Conservation (phyloP, 2,888 invertebrate genomes). For the Rugalucina vietnamica region DNA sequence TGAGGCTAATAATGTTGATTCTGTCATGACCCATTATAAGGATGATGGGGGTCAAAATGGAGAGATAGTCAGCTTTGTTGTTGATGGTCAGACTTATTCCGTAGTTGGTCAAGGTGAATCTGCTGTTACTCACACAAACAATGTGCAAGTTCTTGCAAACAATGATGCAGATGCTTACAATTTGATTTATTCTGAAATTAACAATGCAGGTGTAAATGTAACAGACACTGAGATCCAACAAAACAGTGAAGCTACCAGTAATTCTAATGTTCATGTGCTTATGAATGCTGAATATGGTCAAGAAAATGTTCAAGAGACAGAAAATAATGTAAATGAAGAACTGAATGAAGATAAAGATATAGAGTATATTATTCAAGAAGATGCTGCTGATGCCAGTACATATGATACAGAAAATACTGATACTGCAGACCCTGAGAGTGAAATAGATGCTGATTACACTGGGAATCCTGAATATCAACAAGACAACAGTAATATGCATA, state of each 20-base stretch:
- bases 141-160: not conserved
- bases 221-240: not conserved
- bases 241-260: not conserved
- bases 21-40: not conserved
- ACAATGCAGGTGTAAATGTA: not conserved
- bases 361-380: not conserved
- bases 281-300: not conserved
- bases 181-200: not conserved
- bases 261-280: not conserved
- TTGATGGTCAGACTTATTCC: not conserved
- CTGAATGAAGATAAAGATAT: not conserved
- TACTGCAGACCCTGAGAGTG: not conserved
- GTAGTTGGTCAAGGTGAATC: not conserved
- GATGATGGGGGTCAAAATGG: not conserved
- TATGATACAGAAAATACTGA: not conserved
- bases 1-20: not conserved
- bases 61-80: not conserved
- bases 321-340: not conserved
- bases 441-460: not conserved
- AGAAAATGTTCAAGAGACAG: not conserved
- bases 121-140: too few relatives aligned
- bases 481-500: slow-evolving; percentile 2
- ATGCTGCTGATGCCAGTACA: not conserved
- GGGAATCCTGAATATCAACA: not conserved
- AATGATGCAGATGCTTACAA: not conserved